phyloP scores from a whole-genome alignment of 1,140 invertebrate species.

The Phthorimaea operculella region DNA sequence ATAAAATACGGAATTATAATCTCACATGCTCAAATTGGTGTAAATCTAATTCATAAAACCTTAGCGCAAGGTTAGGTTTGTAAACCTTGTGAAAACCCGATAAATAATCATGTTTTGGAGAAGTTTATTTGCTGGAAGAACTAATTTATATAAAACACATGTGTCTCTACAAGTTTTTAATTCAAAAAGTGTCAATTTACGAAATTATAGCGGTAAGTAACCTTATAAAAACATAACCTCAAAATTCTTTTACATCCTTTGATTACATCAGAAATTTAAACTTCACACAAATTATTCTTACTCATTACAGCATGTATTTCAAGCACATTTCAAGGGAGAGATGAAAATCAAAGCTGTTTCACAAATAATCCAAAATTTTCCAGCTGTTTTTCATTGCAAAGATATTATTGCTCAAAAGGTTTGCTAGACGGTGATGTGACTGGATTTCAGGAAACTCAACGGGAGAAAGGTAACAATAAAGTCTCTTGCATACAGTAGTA shows the following conservation, averaged over 20 bases:
- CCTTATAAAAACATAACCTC: background rate
- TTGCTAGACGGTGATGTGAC: conserved; percentile 19
- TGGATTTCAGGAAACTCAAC: conserved; percentile 8
- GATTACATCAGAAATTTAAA: background rate
- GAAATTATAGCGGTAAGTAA: background rate
- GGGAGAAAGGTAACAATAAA: conserved; percentile 24
- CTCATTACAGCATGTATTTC: too few species aligned
- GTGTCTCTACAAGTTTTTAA: background rate
- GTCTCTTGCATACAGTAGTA: too few species aligned
- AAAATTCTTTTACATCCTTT: too few species aligned
- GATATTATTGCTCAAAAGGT: conserved; percentile 21
- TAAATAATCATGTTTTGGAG: background rate
- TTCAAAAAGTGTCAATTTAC: background rate
- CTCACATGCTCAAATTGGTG: too few species aligned
- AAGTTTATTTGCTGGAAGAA: background rate
- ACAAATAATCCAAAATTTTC: too few species aligned
- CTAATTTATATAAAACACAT: background rate
- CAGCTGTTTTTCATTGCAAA: conserved; percentile 1
- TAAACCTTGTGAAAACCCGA: too few species aligned
- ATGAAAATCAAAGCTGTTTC: too few species aligned
- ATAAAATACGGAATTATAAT: too few species aligned
- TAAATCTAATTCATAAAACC: too few species aligned
- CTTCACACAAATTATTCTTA: background rate
- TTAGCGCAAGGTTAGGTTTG: too few species aligned
- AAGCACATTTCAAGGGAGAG: too few species aligned